These are phyloP conservation scores for Anoncus sp. DNA, from an alignment of 2,888 invertebrate species.

Conservation along the genomic window DNA sequence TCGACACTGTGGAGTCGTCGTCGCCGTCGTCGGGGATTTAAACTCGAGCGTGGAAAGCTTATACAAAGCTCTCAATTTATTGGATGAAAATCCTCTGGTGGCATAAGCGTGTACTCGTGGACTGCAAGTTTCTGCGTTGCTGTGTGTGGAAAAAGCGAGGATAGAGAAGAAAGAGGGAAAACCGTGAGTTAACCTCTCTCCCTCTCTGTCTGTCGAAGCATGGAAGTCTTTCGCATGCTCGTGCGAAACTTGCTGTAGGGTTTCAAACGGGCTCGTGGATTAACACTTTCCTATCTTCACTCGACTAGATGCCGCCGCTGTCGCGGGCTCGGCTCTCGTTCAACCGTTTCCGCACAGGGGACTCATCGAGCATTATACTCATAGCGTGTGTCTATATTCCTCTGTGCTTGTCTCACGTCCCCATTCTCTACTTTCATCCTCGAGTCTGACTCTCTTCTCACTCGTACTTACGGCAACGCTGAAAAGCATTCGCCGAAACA, in stretches of 20 bases:
- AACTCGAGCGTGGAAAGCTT: constrained; percentile 84
- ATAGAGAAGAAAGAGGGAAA: constrained; percentile 19
- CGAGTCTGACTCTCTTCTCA: constrained; percentile 31
- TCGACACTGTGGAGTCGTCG: constrained; percentile 62
- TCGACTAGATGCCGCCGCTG: constrained; percentile 67
- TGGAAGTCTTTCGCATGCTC: constrained; percentile 30
- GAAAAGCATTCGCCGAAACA: constrained; percentile 61
- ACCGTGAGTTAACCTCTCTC: constrained; percentile 16
- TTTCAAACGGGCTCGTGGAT: constrained; percentile 78
- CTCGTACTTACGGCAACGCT: constrained; percentile 35
- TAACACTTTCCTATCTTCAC: constrained; percentile 85
- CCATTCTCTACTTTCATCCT: constrained; percentile 46
- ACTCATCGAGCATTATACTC: constrained; percentile 60
- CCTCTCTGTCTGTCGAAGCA: constrained; percentile 17
- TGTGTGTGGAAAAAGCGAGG: constrained; percentile 29
- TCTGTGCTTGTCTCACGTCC: constrained; percentile 40
- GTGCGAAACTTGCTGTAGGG: constrained; percentile 47
- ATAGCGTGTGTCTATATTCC: constrained; percentile 47
- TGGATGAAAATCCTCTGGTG: constrained; percentile 84
- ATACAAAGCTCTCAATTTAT: constrained; percentile 86
- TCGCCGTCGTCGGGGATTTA: constrained; percentile 80
- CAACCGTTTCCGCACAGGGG: constrained; percentile 71
- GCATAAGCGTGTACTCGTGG: constrained; percentile 81
- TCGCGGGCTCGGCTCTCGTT: constrained; percentile 61
- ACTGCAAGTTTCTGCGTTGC: constrained; percentile 83